These are phyloP conservation scores for Sebastes steindachneri DNA, from an alignment of 2,797 vertebrate species.

Conservation along the genomic window DNA sequence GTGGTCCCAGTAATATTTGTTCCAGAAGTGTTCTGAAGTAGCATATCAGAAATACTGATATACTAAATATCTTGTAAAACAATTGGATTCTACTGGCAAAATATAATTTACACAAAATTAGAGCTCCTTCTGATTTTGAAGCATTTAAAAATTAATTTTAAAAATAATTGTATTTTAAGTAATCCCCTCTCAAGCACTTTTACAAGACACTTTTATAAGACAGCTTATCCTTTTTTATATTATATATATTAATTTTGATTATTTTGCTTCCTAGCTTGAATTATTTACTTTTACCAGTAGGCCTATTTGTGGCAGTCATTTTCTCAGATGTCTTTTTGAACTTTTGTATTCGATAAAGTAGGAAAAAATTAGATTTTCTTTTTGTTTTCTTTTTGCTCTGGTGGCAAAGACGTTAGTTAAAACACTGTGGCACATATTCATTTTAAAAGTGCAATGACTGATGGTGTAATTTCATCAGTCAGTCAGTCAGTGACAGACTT, in stretches of 20 bases:
- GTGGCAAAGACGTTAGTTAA: background rate
- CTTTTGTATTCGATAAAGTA: background rate
- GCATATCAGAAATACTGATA: background rate
- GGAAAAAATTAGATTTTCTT: background rate
- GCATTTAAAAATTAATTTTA: background rate
- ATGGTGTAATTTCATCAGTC: background rate
- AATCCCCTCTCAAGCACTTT: no score
- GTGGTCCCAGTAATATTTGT: background rate
- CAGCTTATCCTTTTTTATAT: no score
- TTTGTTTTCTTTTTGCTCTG: background rate
- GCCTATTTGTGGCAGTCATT: background rate
- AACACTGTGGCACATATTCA: background rate
- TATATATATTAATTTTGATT: background rate
- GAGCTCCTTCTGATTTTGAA: background rate
- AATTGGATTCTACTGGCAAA: background rate
- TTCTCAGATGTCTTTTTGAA: background rate
- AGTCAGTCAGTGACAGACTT: background rate
- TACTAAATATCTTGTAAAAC: background rate
- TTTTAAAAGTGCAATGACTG: background rate
- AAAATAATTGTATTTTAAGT: background rate
- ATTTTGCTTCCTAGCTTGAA: background rate
- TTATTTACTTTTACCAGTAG: background rate
- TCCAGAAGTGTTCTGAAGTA: background rate
- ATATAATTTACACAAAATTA: background rate
- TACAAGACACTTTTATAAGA: no score